Evolutionary conservation across 2,888 invertebrate species (phyloP).

Genomic region (Lepidochitona cinerea): DNA sequence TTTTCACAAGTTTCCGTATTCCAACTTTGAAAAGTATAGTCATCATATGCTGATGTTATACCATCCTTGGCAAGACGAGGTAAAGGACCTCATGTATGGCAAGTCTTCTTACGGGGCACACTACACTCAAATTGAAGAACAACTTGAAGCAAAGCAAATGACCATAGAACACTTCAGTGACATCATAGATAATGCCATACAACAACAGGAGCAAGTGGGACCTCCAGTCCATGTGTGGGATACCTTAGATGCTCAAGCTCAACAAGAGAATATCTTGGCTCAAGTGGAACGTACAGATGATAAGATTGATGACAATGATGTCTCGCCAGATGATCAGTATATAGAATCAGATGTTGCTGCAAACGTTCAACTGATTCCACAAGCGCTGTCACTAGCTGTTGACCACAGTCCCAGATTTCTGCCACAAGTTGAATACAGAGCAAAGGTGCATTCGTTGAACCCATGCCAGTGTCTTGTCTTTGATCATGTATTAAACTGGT

Average conservation of each 20-base stretch:
- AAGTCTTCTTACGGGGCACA: too few relatives aligned
- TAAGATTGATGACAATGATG: background rate
- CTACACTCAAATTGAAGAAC: too few relatives aligned
- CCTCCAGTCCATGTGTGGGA: slow-evolving; percentile 16
- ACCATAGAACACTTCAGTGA: too few relatives aligned
- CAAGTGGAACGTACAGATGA: background rate
- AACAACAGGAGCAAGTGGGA: background rate
- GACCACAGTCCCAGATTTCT: too few relatives aligned
- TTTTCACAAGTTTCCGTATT: too few relatives aligned
- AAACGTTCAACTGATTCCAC: background rate
- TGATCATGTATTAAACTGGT: too few relatives aligned
- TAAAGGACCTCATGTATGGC: too few relatives aligned
- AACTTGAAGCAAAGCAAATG: too few relatives aligned
- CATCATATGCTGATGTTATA: too few relatives aligned
- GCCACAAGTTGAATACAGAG: slow-evolving; percentile 12
- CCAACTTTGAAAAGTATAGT: too few relatives aligned
- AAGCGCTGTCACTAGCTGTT: too few relatives aligned
- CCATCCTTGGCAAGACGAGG: too few relatives aligned
- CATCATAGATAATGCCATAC: slow-evolving; percentile 4
- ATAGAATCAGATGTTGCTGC: background rate
- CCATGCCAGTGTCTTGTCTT: background rate
- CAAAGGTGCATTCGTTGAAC: slow-evolving; percentile 10
- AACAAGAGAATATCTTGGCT: background rate
- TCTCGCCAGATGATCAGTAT: background rate
- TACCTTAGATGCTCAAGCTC: background rate